Conservation (phyloP, 2,797 vertebrate species). For the Clarias platycephalus region DNA sequence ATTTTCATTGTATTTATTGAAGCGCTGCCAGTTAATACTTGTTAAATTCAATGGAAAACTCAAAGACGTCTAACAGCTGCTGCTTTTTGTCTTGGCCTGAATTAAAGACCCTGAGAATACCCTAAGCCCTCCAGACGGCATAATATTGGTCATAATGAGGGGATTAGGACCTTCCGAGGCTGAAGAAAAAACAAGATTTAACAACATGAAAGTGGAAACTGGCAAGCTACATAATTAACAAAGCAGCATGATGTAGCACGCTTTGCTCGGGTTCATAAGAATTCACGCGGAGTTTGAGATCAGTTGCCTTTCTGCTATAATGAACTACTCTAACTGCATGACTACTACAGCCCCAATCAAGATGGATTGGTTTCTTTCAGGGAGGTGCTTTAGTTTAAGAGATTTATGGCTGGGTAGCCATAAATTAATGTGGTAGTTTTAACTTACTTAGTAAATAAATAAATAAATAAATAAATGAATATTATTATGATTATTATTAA, state of each 20-base stretch:
- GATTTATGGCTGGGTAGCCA: not conserved
- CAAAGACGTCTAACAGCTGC: slow-evolving; percentile 18
- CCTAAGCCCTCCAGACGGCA: slow-evolving; percentile 27
- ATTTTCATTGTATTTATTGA: not conserved
- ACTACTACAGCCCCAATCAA: slow-evolving; percentile 15
- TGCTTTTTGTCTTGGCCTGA: slow-evolving; percentile 17
- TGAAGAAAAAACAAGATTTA: slow-evolving; percentile 33
- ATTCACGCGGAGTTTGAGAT: slow-evolving; percentile 32
- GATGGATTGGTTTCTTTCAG: slow-evolving; percentile 7
- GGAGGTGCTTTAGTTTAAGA: slow-evolving; percentile 4
- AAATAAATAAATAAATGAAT: too few relatives aligned
- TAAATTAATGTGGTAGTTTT: not conserved
- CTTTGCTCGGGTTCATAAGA: slow-evolving; percentile 22
- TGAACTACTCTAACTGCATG: not conserved
- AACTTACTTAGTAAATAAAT: too few relatives aligned
- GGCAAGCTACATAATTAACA: slow-evolving; percentile 46
- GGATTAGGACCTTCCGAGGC: slow-evolving; percentile 47
- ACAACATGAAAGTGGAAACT: slow-evolving; percentile 40
- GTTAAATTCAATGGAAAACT: not conserved
- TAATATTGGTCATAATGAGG: slow-evolving; percentile 39
- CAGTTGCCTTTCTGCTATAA: slow-evolving; percentile 15
- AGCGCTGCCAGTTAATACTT: not conserved
- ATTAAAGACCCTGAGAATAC: slow-evolving; percentile 33
- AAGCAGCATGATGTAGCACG: slow-evolving; percentile 35
- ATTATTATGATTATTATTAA: too few relatives aligned